phyloP scores from a whole-genome alignment of 2,113 vertebrate genomes.

The Peromyscus polionotus region DNA sequence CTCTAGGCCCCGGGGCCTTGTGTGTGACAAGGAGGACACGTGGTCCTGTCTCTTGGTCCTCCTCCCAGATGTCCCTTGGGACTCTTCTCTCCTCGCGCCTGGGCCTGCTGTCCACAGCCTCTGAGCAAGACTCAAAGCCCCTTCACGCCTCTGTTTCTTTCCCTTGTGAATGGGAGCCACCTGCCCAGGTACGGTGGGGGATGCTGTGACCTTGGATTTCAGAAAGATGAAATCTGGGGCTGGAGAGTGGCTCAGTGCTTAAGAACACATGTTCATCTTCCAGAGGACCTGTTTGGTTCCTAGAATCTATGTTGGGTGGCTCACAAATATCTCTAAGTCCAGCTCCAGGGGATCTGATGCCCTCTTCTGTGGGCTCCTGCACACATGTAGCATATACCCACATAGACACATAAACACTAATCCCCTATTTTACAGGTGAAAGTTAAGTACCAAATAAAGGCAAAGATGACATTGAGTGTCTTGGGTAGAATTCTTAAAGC shows the following conservation, averaged over 20 bases:
- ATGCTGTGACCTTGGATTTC: background rate
- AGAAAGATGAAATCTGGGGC: background rate
- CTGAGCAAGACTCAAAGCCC: background rate
- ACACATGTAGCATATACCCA: background rate
- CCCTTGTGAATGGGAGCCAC: background rate
- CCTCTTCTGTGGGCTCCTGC: background rate
- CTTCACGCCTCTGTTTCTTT: background rate
- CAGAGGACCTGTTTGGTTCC: background rate
- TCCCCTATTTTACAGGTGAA: background rate
- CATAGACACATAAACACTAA: background rate
- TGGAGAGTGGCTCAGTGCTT: background rate
- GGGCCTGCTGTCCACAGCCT: background rate
- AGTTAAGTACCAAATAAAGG: background rate
- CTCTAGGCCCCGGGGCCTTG: too few relatives aligned
- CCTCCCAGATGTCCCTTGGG: background rate
- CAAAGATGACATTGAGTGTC: background rate
- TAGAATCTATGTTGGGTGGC: background rate
- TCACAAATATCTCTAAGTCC: background rate
- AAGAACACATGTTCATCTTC: background rate
- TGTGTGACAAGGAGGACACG: background rate
- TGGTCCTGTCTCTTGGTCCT: background rate
- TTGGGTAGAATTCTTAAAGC: background rate
- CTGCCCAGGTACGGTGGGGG: background rate
- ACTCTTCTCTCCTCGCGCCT: background rate
- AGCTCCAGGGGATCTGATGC: background rate